A percentile compares a stretch with the other conserved stretches of the same genome.
Conservation (phyloP, 2,797 vertebrate genomes). For the Hypotaenidia okinawae region DNA sequence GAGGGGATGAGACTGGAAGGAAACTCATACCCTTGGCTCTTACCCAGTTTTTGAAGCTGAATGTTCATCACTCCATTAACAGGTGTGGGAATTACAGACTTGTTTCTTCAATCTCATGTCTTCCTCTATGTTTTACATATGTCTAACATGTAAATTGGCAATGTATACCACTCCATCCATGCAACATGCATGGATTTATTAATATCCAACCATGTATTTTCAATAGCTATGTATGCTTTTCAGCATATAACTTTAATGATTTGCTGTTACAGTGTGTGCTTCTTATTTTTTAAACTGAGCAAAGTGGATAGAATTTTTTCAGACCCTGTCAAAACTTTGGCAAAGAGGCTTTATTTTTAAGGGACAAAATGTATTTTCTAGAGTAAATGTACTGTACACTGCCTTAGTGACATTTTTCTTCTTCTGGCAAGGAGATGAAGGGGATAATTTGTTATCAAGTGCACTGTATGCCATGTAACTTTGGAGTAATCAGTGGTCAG, state of each 20-base stretch:
- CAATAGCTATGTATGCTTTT: neutral
- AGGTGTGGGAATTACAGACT: neutral
- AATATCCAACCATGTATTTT: neutral
- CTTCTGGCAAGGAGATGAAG: neutral
- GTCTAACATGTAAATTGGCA: too few species aligned
- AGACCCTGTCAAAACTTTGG: neutral
- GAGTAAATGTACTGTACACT: neutral
- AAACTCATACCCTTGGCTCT: neutral
- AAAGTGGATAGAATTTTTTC: neutral
- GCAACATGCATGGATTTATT: neutral
- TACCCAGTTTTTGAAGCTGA: neutral
- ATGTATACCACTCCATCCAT: neutral
- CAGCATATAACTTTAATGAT: neutral
- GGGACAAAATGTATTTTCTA: neutral
- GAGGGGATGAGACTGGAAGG: neutral
- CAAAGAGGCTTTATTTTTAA: neutral
- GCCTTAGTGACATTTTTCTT: neutral
- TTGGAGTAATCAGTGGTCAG: neutral
- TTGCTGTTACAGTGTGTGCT: neutral
- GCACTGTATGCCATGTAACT: neutral
- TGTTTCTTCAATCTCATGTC: neutral
- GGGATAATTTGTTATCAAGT: conserved; percentile 1
- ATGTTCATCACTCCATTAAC: neutral
- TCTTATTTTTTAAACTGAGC: neutral
- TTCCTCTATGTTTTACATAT: neutral